These are phyloP conservation scores for Chionis minor DNA, from an alignment of 2,113 vertebrate species.

Conservation along the genomic window DNA sequence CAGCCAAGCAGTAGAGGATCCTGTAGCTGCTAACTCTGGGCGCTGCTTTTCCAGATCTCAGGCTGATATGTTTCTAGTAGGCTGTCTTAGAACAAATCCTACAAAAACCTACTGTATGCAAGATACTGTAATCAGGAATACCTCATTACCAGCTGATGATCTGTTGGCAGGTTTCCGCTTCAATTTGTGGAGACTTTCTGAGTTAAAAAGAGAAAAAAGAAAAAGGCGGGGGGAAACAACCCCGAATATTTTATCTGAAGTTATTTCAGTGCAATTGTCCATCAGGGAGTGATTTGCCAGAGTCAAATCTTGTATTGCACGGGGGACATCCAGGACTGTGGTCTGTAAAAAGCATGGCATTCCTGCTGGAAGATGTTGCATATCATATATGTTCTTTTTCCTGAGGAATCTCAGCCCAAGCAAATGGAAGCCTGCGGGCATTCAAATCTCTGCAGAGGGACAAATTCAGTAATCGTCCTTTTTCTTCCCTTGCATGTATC, in stretches of 20 bases:
- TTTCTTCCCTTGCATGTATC: neutral
- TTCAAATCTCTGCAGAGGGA: neutral
- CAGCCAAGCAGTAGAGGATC: neutral
- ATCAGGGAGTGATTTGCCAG: neutral
- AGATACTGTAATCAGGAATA: neutral
- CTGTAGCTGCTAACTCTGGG: neutral
- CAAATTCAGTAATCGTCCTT: neutral
- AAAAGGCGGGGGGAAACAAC: no score
- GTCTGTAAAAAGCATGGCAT: neutral
- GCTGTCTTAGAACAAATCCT: neutral
- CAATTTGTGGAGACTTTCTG: neutral
- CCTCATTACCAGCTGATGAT: neutral
- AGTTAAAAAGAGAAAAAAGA: neutral
- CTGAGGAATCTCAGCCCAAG: neutral
- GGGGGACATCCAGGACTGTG: neutral
- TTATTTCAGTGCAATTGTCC: neutral
- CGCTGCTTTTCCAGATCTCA: neutral
- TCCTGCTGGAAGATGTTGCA: neutral
- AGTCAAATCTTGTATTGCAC: neutral
- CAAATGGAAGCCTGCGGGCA: neutral
- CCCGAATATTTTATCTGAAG: neutral
- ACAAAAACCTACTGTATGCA: neutral
- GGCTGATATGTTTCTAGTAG: neutral
- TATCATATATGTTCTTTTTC: neutral
- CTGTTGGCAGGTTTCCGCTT: neutral